Base-by-base conservation (phyloP, 2,888 invertebrate genomes). In the Macaria liturata region DNA sequence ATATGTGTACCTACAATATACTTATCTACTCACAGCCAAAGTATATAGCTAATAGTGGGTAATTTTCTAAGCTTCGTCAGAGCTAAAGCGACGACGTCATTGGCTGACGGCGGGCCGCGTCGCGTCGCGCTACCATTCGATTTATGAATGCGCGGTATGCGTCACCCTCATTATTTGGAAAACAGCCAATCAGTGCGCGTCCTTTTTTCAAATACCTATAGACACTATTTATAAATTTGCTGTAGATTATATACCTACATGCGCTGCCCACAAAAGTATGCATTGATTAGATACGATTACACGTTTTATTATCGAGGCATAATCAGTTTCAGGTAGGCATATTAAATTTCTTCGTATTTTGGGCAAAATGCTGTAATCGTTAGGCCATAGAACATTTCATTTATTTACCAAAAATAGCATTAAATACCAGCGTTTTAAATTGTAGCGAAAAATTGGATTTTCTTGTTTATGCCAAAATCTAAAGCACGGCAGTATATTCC, bases 131-230 rank as follows among this genome's bases (percentile, higher is more conserved):
- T 42, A 61, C 67, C 61, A 66, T 62, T 59, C 63, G 60, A 66
- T 68, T 60, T 65, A 67, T 62, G 64, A 69, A 66, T 62, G 59
- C 66, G 64, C 53, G 61, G 59, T 55, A 57, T 66, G 62, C 65
- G 65, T 67, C 61, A 66, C 53, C 61, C 57, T 70, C 59, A 73
- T 72, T 74, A 77, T 75, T 75, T 67, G 56, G 39, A 31, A 46
- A 61, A 62, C 64, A 31, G 67, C 79, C 80, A 80, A 80, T 80
- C 72, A 76, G 51, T 70, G 63, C 54, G 37, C 61, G 32, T 49
- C 43, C 48, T 57, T 66, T 65, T 65, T 68, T 64, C 42, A 55
- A 47, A 54, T 59, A 55, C 59, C 57, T 69, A 68, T 54, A 4
- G 20, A 6, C 9, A 32, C 51, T 40, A 50, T 56, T 50, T 50